A percentile compares a stretch with the other conserved stretches of the same genome.
These are phyloP conservation scores for Bungarus multicinctus DNA, from an alignment of 2,113 vertebrate genomes.

Conservation along the genomic window DNA sequence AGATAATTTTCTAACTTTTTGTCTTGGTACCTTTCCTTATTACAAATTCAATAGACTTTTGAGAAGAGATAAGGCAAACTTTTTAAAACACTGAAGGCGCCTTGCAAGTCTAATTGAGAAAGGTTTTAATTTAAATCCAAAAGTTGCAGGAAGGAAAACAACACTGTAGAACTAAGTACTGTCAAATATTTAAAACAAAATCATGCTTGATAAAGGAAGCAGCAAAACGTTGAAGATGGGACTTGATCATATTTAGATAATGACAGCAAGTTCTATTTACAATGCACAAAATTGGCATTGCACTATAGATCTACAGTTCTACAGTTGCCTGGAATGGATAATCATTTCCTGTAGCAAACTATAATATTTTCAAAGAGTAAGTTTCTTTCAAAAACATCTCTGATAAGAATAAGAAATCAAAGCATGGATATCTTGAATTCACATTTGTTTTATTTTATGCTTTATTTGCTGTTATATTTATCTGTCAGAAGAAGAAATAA, in stretches of 20 bases:
- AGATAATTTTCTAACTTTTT: neutral
- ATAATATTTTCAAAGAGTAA: neutral
- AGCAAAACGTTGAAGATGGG: too few species aligned
- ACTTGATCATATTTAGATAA: neutral
- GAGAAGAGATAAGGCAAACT: neutral
- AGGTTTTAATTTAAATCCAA: neutral
- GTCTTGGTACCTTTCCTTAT: neutral
- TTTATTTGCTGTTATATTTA: neutral
- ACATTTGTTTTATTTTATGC: neutral
- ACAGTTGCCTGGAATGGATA: neutral
- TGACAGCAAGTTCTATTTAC: neutral
- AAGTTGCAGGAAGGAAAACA: neutral
- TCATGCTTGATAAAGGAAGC: neutral
- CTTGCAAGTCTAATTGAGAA: neutral
- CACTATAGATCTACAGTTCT: neutral
- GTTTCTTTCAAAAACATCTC: neutral
- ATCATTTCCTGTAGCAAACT: neutral
- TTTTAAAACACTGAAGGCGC: neutral
- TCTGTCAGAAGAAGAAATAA: neutral
- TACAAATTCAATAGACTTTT: neutral
- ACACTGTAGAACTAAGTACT: neutral
- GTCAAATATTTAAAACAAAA: neutral
- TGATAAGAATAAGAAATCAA: neutral
- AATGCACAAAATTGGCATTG: neutral
- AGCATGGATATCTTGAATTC: neutral